phyloP scores from a whole-genome alignment of 2,113 vertebrate species.

The Chascanopsetta lugubris region DNA sequence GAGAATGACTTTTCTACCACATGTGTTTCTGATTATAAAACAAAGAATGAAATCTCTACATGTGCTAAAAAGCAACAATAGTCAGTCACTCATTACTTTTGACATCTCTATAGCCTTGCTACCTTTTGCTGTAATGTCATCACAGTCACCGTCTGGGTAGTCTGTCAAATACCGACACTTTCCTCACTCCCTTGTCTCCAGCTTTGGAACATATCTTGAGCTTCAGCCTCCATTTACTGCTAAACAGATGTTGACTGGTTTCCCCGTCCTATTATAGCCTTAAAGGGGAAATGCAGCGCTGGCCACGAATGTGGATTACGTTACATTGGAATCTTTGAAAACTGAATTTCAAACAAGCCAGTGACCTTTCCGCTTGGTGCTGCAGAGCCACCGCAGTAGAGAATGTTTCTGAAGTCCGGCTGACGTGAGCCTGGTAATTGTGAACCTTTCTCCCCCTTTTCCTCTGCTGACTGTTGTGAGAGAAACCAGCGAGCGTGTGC shows the following conservation, averaged over 20 bases:
- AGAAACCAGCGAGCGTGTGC: slow-evolving; percentile 50
- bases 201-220: slow-evolving; percentile 7
- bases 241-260: slow-evolving; percentile 11
- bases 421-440: slow-evolving; percentile 63
- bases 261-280: neutral
- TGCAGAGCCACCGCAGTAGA: slow-evolving; percentile 55
- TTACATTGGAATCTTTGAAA: slow-evolving; percentile 41
- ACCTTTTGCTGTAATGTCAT: neutral
- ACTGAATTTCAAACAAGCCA: slow-evolving; percentile 46
- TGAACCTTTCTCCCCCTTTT: slow-evolving; percentile 50
- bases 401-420: slow-evolving; percentile 53
- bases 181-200: neutral
- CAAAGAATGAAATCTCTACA: neutral
- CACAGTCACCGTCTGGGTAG: neutral
- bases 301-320: slow-evolving; percentile 10
- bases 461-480: slow-evolving; percentile 58
- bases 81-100: neutral
- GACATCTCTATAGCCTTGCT: neutral
- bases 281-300: neutral
- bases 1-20: neutral
- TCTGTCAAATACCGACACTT: slow-evolving; percentile 12
- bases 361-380: slow-evolving; percentile 60
- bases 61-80: neutral
- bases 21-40: neutral
- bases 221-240: slow-evolving; percentile 5